Base-by-base conservation (phyloP, 1,140 invertebrate genomes). In the Tachypleus tridentatus region DNA sequence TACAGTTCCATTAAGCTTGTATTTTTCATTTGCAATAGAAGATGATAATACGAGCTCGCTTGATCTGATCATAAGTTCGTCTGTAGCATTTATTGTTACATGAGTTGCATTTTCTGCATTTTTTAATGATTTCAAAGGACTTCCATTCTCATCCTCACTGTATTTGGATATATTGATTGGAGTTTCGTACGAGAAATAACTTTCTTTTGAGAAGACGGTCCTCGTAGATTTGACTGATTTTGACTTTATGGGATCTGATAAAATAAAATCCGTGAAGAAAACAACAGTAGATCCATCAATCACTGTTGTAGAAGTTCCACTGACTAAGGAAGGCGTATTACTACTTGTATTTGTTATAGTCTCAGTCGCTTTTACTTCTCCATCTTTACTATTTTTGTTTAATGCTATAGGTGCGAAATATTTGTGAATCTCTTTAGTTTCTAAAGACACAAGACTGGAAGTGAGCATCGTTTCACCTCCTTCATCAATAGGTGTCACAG, bases 231-330 rank as follows among this genome's bases (percentile, higher is more conserved):
- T 54, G 53, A 54, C 53, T 54, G 29, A 29, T 29, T 29, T 29
- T 29, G 29, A 29, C 29, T 29, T 29, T 29, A 29, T 29, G 29
- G 29, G 29, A 29, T 54, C 7, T 51, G 66, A 63, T 49, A 64
- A 62, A 57, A 70, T 69, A 54, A 70, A 68, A 60, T 72, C 70
- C 4, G 71, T 69, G 61, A 72, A 72, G n/a, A 69, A 65, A 47
- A 72, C 70, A n/a, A 71, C 60, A 47, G 70, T 69, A 6, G 67
- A 67, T 51, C 66, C 67, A 60, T 67, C 66, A n/a, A 66, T 58
- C 50, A 66, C 65, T 7, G 65, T 70, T 48, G 67, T 61, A 50
- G 66, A 60, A 5, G 57, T 64, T 58, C 66, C 66, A 5, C 58
- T 67, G 10, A 67, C 47, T 9, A 67, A 58, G 8, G 66, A 64